These are phyloP conservation scores for Erpobdella octoculata DNA, from an alignment of 2,888 invertebrate genomes.

Conservation along the genomic window DNA sequence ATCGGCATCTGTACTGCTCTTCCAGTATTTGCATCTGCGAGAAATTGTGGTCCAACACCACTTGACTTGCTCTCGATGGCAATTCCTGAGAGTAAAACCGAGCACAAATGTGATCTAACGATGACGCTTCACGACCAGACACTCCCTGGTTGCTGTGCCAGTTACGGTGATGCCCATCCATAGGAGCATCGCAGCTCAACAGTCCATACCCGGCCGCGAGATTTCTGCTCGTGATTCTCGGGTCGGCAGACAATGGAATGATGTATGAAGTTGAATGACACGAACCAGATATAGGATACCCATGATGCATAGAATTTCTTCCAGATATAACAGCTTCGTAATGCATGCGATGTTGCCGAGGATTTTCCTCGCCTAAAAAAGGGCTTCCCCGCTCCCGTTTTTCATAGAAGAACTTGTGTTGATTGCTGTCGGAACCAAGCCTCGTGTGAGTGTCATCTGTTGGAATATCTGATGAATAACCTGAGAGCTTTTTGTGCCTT, in stretches of 20 bases:
- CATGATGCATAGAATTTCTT: no score
- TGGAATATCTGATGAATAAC: no score
- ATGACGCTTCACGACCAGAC: neutral
- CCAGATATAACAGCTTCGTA: no score
- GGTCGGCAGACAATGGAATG: conserved; percentile 20
- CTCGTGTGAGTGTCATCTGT: no score
- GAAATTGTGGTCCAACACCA: neutral
- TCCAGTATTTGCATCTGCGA: neutral
- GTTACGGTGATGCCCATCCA: neutral
- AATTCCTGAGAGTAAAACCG: neutral
- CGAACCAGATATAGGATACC: neutral
- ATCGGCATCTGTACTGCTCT: neutral
- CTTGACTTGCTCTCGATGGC: neutral
- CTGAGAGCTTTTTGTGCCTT: no score
- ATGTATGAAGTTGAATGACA: conserved; percentile 11
- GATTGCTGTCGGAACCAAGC: no score
- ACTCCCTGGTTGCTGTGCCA: neutral
- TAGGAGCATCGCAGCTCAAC: neutral
- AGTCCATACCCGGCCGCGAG: conserved; percentile 21
- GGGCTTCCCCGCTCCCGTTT: no score
- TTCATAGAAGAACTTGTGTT: no score
- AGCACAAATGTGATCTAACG: neutral
- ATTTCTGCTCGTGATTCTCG: conserved; percentile 22
- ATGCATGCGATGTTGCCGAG: no score
- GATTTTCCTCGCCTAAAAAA: no score